Conservation (phyloP, 2,797 vertebrate genomes). For the Cyprinodon diabolis region DNA sequence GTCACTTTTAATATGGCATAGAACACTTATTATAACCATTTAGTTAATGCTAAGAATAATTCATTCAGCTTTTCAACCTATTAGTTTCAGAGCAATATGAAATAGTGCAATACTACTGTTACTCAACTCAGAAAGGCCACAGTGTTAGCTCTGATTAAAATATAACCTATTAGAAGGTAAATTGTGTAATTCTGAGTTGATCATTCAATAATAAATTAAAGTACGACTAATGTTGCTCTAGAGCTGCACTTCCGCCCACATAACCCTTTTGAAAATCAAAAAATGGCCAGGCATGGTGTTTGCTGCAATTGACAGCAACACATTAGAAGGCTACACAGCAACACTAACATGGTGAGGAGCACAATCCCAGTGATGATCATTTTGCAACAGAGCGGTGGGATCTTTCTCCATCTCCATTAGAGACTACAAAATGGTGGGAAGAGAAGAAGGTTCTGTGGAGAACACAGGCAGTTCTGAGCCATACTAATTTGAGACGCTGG, state of each 20-base stretch:
- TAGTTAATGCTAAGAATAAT: conserved; percentile 35
- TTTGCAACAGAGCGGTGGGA: too few relatives aligned
- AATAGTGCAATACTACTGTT: conserved; percentile 22
- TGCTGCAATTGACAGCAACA: too few relatives aligned
- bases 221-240: background rate
- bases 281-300: too few relatives aligned
- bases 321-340: too few relatives aligned
- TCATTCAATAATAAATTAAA: background rate
- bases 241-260: background rate
- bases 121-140: conserved; percentile 33
- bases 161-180: background rate
- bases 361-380: too few relatives aligned
- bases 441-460: too few relatives aligned
- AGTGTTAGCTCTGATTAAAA: background rate
- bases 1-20: conserved; percentile 53
- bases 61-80: conserved; percentile 26
- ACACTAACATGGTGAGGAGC: too few relatives aligned
- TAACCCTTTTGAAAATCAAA: too few relatives aligned
- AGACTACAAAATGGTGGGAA: too few relatives aligned
- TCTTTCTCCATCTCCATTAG: too few relatives aligned
- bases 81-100: conserved; percentile 38
- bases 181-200: background rate
- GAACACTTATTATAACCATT: conserved; percentile 72
- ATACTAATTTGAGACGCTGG: too few relatives aligned
- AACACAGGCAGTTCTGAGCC: too few relatives aligned